Conservation (phyloP, 2,797 vertebrate species). For the Lithobates sylvaticus region DNA sequence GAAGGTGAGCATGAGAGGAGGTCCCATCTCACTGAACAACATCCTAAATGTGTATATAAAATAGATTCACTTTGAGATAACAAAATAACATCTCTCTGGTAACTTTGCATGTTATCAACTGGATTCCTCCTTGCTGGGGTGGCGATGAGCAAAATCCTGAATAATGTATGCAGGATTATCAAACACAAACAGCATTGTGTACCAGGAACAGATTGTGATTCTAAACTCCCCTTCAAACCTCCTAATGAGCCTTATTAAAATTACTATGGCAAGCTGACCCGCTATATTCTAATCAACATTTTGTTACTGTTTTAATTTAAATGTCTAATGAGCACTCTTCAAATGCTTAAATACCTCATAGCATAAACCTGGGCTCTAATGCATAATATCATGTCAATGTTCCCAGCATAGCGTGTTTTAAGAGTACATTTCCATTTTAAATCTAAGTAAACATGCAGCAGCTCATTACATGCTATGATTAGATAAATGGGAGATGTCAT, state of each 20-base stretch:
- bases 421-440: not conserved
- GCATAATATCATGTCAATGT: not conserved
- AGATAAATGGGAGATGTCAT: not conserved
- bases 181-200: not conserved
- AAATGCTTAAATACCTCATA: not conserved
- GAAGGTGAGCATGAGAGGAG: too few relatives aligned
- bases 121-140: not conserved
- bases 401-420: not conserved
- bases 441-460: not conserved
- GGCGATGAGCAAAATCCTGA: not conserved
- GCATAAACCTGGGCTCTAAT: not conserved
- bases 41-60: too few relatives aligned
- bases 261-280: not conserved
- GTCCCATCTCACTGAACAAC: too few relatives aligned
- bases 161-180: not conserved
- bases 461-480: not conserved
- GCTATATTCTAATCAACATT: not conserved
- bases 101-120: too few relatives aligned
- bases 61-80: too few relatives aligned
- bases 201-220: conserved; percentile 4
- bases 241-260: conserved; percentile 14
- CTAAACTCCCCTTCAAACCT: not conserved
- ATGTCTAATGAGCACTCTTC: conserved; percentile 4
- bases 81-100: too few relatives aligned
- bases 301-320: conserved; percentile 6